Evolutionary conservation across 2,888 invertebrate species (phyloP).

Genomic region (Choristoneura rosaceana): DNA sequence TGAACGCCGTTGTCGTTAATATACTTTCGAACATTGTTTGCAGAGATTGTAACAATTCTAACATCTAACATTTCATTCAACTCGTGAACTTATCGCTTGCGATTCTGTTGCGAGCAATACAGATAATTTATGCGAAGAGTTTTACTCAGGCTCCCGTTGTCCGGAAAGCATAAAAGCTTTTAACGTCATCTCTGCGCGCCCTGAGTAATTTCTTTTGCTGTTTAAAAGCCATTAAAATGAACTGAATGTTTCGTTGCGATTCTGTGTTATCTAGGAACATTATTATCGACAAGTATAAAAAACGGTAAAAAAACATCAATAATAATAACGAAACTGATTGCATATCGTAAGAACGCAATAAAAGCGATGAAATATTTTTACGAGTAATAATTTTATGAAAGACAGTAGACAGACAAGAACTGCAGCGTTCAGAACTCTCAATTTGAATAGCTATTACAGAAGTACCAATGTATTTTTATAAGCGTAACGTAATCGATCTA

Average conservation of each 20-base stretch:
- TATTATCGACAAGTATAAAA: slow-evolving; percentile 48
- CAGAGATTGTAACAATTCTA: slow-evolving; percentile 24
- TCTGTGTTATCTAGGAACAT: slow-evolving; percentile 52
- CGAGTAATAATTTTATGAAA: not conserved
- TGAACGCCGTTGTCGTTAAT: slow-evolving; percentile 22
- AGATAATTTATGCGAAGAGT: slow-evolving; percentile 51
- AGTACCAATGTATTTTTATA: not conserved
- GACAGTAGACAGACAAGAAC: not conserved
- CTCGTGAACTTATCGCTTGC: slow-evolving; percentile 38
- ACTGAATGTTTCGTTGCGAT: slow-evolving; percentile 50
- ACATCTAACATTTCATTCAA: slow-evolving; percentile 32
- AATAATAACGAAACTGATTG: slow-evolving; percentile 8
- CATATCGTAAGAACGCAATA: slow-evolving; percentile 5
- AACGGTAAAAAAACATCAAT: not conserved
- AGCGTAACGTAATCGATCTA: not conserved
- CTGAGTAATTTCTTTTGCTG: slow-evolving; percentile 60
- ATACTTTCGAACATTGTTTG: slow-evolving; percentile 27
- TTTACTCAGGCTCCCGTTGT: slow-evolving; percentile 58
- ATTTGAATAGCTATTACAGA: not conserved
- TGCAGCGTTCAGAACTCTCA: not conserved
- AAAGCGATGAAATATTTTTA: slow-evolving; percentile 4
- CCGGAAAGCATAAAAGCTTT: slow-evolving; percentile 77
- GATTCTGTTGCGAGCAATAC: slow-evolving; percentile 44
- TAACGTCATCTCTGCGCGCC: slow-evolving; percentile 61
- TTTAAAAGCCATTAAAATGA: slow-evolving; percentile 67